A percentile compares a stretch with the other conserved stretches of the same genome.
These are phyloP conservation scores for Daboia siamensis DNA, from an alignment of 2,113 vertebrate genomes.

Conservation along the genomic window DNA sequence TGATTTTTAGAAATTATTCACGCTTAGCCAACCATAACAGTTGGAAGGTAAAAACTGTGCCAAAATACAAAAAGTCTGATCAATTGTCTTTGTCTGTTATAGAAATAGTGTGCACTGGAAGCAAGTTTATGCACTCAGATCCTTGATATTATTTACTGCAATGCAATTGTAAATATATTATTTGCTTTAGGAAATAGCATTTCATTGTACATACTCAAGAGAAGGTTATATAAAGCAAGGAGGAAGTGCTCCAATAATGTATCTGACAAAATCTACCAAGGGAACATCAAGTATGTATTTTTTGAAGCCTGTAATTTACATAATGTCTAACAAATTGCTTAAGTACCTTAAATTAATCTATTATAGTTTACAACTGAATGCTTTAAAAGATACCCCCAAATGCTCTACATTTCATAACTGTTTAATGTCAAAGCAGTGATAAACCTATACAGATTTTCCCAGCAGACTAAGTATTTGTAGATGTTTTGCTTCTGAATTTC, in stretches of 20 bases:
- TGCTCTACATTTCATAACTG: slow-evolving; percentile 41
- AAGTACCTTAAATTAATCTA: slow-evolving; percentile 45
- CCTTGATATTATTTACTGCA: slow-evolving; percentile 29
- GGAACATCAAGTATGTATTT: slow-evolving; percentile 33
- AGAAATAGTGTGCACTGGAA: slow-evolving; percentile 5
- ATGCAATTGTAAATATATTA: slow-evolving; percentile 39
- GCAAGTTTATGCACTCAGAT: background rate
- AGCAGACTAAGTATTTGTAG: slow-evolving; percentile 40
- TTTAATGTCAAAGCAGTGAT: slow-evolving; percentile 54
- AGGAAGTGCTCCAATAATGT: slow-evolving; percentile 24
- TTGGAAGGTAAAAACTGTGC: slow-evolving; percentile 11
- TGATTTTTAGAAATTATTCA: background rate
- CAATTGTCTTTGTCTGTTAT: background rate
- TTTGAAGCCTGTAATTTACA: slow-evolving; percentile 46
- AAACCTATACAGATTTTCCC: slow-evolving; percentile 39
- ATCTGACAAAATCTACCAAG: slow-evolving; percentile 35
- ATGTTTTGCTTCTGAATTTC: slow-evolving; percentile 48
- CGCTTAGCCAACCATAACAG: background rate
- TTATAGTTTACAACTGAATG: slow-evolving; percentile 29
- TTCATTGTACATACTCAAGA: background rate
- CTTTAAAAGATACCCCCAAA: slow-evolving; percentile 39
- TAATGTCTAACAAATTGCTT: slow-evolving; percentile 36
- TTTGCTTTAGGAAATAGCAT: slow-evolving; percentile 24
- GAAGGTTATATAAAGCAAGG: slow-evolving; percentile 13
- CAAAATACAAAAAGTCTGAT: background rate